Conservation (phyloP, 2,113 vertebrate species). For the Sus scrofa region DNA sequence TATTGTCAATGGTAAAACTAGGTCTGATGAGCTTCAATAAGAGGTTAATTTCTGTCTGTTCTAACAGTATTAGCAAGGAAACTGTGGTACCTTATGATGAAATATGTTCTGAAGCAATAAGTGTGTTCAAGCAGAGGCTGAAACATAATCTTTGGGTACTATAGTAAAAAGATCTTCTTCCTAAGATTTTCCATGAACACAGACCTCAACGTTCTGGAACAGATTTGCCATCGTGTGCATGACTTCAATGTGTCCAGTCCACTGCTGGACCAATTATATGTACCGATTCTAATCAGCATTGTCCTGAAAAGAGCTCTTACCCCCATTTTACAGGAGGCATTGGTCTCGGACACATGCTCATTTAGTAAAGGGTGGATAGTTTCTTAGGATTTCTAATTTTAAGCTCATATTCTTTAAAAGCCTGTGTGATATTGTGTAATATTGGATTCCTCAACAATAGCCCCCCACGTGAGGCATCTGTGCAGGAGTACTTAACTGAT, state of each 20-base stretch:
- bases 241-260: too few species aligned
- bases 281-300: neutral
- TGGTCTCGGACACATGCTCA: neutral
- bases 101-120: neutral
- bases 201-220: neutral
- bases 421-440: neutral
- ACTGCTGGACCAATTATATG: neutral
- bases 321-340: neutral
- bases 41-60: neutral
- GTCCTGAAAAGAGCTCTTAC: neutral
- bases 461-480: neutral
- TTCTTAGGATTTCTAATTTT: neutral
- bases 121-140: neutral
- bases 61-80: neutral
- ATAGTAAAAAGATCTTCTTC: neutral
- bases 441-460: neutral
- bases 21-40: neutral
- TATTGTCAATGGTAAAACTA: neutral
- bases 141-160: neutral
- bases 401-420: neutral
- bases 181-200: neutral
- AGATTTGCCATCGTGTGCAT: neutral
- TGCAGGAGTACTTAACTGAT: neutral
- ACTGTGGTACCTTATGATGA: neutral
- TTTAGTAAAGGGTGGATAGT: neutral